Evolutionary conservation across 1,140 invertebrate genomes (phyloP), one percentile per base, ranked within the genome.

Genomic region (Mya arenaria): DNA sequence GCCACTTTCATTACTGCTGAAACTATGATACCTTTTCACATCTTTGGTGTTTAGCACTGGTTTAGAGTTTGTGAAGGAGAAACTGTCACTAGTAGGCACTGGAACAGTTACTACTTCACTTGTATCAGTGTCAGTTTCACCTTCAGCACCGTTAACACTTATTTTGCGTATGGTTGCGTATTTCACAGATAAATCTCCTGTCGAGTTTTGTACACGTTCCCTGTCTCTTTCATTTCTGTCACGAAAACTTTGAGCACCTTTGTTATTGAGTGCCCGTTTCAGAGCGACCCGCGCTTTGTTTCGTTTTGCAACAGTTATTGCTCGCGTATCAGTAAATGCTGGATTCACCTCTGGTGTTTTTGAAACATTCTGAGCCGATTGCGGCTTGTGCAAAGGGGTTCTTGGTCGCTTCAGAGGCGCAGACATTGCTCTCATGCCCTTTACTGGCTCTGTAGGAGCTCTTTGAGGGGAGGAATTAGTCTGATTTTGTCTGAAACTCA

Each of bases 1-100:
- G 25, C 72, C 83, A 73, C 85, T 89, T 73, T 88, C 88, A 73
- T 84, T 86, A 63, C 87, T 89, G 58, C 87, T 88, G 36, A 90
- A 89, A 80, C 86, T 89, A 28, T 84, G 86, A 69, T 78, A 86
- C 17, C 82, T 58, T 52, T 82, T 82, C 0, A 83, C 48, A 62
- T 72, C 30, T 37, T 48, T 44, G 39, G 0, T 56, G 37, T 48
- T 69, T 71, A 17, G 41, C 36, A 63, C 44, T 39, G 34, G 44
- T 55, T 60, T 75, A n/a, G 15, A 6, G 23, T 55, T 41, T 17
- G 48, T 75, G 30, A 77, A 39, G 5, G 65, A 55, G n/a, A 83
- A 83, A 71, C 52, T 62, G 32, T 83, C 65, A 63, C 52, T 55
- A 4, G 73, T 71, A 0, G 73, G 56, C 5, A 71, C 44, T 48